phyloP scores from a whole-genome alignment of 2,113 vertebrate genomes.

The Antechinus flavipes region DNA sequence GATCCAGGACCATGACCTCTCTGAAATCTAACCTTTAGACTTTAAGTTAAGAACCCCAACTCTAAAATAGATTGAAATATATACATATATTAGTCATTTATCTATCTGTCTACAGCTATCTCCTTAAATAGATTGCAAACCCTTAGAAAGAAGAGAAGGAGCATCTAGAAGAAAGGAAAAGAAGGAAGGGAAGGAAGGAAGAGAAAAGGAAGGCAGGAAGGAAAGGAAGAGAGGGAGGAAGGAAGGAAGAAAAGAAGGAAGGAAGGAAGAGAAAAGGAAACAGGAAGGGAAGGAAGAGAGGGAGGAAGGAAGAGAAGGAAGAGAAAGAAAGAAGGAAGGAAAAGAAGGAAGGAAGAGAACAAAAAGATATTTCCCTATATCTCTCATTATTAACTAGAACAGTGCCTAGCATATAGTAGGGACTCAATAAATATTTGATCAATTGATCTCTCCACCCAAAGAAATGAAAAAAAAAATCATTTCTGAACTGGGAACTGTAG shows the following conservation, averaged over 20 bases:
- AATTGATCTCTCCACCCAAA: neutral
- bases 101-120: neutral
- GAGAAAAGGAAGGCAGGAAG: no score
- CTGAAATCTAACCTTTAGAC: neutral
- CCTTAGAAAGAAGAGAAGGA: neutral
- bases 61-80: neutral
- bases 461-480: neutral
- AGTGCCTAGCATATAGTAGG: neutral
- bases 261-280: no score
- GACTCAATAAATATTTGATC: neutral
- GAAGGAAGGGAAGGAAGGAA: no score
- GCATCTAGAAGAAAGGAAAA: no score
- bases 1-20: neutral
- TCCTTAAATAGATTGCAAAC: neutral
- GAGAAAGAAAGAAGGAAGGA: no score
- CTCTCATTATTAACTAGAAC: neutral
- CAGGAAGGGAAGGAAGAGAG: no score
- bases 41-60: neutral
- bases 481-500: neutral
- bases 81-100: neutral
- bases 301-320: no score
- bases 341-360: no score
- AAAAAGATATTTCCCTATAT: neutral
- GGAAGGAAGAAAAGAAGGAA: no score
- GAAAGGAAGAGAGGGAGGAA: no score